A percentile compares a stretch with the other conserved stretches of the same genome.
Conservation (phyloP, 2,113 vertebrate genomes). For the Dunckerocampus dactyliophorus region DNA sequence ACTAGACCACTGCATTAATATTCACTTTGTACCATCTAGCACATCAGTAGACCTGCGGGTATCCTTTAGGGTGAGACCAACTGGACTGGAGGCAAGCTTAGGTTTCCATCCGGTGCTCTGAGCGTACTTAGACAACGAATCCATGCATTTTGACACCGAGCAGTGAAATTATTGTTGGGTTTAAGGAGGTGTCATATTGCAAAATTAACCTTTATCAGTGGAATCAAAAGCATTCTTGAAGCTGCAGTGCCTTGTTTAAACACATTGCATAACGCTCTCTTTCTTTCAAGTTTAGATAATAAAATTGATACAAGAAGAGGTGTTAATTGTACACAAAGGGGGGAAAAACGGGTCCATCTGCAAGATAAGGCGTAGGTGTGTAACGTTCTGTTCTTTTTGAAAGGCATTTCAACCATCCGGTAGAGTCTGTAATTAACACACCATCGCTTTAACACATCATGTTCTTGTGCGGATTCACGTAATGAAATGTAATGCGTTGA, state of each 20-base stretch:
- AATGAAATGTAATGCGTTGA: background rate
- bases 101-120: background rate
- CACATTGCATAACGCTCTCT: background rate
- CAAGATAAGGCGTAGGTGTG: background rate
- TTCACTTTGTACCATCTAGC: constrained; percentile 55
- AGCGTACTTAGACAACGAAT: background rate
- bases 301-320: background rate
- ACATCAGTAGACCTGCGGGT: constrained; percentile 15
- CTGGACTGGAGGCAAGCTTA: constrained; percentile 16
- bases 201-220: background rate
- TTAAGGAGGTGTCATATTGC: constrained; percentile 13
- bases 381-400: background rate
- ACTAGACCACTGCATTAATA: constrained; percentile 61
- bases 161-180: background rate
- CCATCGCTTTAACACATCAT: background rate
- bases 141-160: constrained; percentile 19
- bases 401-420: background rate
- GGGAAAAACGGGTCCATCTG: background rate
- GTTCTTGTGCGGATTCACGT: background rate
- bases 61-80: constrained; percentile 25
- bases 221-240: background rate
- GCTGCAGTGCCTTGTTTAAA: background rate
- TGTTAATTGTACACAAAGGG: background rate
- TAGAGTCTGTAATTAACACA: constrained; percentile 7
- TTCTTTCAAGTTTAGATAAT: background rate